Evolutionary conservation across 1,140 invertebrate species (phyloP).

Genomic region (Hyposmocoma kahamanoa): DNA sequence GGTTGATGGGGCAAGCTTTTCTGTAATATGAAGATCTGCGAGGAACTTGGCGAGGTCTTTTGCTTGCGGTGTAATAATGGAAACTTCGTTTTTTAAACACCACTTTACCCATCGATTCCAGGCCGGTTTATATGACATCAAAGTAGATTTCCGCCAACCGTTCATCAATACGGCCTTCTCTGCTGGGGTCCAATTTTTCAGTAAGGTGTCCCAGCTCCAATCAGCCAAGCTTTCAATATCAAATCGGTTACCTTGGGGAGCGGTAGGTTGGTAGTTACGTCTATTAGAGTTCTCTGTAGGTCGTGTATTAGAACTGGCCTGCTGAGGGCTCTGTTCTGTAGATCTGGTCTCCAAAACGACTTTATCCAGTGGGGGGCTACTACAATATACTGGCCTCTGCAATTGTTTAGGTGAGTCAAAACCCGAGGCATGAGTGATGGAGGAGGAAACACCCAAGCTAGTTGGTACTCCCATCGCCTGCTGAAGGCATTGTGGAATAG

Average conservation of each 20-base stretch:
- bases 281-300: neutral
- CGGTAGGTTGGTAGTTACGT: neutral
- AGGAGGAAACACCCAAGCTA: conserved; percentile 29
- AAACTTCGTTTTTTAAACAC: neutral
- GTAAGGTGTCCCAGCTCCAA: conserved; percentile 2
- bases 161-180: neutral
- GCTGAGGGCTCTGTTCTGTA: neutral
- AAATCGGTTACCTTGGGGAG: neutral
- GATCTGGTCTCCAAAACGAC: conserved; percentile 1
- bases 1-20: conserved; percentile 2
- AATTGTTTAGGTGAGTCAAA: conserved; percentile 22
- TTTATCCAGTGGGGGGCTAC: neutral
- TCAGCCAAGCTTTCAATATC: neutral
- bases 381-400: neutral
- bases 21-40: conserved; percentile 3
- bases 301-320: neutral
- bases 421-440: conserved; percentile 23
- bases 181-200: neutral
- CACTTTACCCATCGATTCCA: conserved; percentile 7
- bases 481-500: conserved; percentile 28
- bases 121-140: conserved; percentile 4
- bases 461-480: conserved; percentile 23
- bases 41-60: conserved; percentile 5
- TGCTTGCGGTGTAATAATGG: neutral
- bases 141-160: conserved; percentile 8